A percentile compares a stretch with the other conserved stretches of the same genome.
These are phyloP conservation scores for Peromyscus leucopus DNA, from an alignment of 2,113 vertebrate species.

Conservation along the genomic window DNA sequence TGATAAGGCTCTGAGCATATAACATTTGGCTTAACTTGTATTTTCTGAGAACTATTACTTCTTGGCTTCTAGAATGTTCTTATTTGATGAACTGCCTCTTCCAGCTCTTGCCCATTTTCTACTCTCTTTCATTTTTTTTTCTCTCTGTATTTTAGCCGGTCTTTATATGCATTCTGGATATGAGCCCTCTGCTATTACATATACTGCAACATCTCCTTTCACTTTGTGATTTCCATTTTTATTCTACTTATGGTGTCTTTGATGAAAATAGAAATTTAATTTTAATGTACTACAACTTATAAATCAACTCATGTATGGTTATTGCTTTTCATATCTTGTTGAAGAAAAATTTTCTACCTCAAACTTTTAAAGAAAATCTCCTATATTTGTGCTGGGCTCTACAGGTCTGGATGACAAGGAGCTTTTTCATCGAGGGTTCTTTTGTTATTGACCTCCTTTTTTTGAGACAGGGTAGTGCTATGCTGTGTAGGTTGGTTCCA, in stretches of 20 bases:
- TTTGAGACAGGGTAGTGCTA: not conserved
- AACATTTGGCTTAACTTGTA: not conserved
- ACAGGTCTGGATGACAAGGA: not conserved
- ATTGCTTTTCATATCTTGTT: conserved; percentile 20
- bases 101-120: not conserved
- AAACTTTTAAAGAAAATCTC: not conserved
- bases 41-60: not conserved
- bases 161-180: not conserved
- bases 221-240: conserved; percentile 14
- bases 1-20: not conserved
- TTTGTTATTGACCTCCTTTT: not conserved
- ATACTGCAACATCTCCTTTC: not conserved
- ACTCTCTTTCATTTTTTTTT: not conserved
- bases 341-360: not conserved
- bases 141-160: not conserved
- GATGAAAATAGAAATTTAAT: conserved; percentile 19
- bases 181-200: not conserved
- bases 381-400: not conserved
- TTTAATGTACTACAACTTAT: conserved; percentile 23
- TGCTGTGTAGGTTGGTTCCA: not conserved
- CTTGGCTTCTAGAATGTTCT: not conserved
- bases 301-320: not conserved
- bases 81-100: not conserved
- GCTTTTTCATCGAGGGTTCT: not conserved
- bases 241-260: not conserved